A percentile compares a stretch with the other conserved stretches of the same genome.
phyloP scores from a whole-genome alignment of 23 tunicate genomes.

The Styela plicata region DNA sequence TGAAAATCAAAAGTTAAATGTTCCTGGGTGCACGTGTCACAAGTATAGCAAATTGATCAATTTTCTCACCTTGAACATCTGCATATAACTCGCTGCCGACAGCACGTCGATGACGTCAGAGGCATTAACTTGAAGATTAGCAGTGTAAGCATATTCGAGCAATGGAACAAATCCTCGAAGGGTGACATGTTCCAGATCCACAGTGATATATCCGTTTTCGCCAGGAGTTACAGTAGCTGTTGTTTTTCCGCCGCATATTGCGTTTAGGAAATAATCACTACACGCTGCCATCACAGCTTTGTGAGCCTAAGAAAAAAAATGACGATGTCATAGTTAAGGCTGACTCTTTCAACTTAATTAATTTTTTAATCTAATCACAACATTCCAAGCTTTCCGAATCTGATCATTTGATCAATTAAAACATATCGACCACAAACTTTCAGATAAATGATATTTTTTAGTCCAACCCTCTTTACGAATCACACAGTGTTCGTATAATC shows the following conservation, averaged over 20 bases:
- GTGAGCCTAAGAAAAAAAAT: constrained; percentile 64
- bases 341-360: too few species aligned
- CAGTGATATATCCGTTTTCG: constrained; percentile 54
- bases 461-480: too few species aligned
- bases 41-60: neutral
- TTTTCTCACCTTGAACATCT: constrained; percentile 85
- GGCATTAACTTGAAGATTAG: constrained; percentile 74
- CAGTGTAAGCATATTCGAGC: constrained; percentile 92
- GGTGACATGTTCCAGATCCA: constrained; percentile 87
- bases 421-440: too few species aligned
- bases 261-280: constrained; percentile 82
- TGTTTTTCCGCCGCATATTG: constrained; percentile 70
- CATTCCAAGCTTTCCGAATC: too few species aligned
- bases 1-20: too few species aligned
- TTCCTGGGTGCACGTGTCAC: neutral
- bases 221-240: constrained; percentile 61
- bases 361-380: too few species aligned
- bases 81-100: constrained; percentile 92
- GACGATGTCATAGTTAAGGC: too few species aligned
- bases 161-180: constrained; percentile 84
- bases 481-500: too few species aligned
- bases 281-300: constrained; percentile 94
- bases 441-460: too few species aligned
- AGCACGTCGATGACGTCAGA: constrained; percentile 91
- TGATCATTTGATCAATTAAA: too few species aligned